Conservation (phyloP, 2,888 invertebrate species). For the Halocaridina rubra region DNA sequence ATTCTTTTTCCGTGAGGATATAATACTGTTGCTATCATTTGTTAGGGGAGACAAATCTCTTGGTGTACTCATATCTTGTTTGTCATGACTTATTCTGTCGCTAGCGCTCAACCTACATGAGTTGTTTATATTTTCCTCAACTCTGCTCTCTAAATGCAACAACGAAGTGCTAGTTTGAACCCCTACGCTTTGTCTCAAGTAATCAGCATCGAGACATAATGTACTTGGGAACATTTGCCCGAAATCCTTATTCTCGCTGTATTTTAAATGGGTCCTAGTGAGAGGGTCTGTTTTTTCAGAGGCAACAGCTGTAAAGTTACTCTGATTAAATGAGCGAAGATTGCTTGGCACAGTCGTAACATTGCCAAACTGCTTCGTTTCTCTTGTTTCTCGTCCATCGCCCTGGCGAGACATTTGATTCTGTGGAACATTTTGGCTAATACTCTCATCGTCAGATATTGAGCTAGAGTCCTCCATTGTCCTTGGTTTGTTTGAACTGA, state of each 20-base stretch:
- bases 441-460: slow-evolving; percentile 18
- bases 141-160: neutral
- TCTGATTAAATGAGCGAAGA: neutral
- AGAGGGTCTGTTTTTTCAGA: neutral
- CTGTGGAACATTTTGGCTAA: neutral
- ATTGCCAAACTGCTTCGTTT: neutral
- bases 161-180: slow-evolving; percentile 56
- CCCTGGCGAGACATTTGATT: slow-evolving; percentile 21
- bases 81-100: too few species aligned
- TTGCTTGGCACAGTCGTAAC: neutral
- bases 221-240: slow-evolving; percentile 55
- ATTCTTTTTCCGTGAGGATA: too few species aligned
- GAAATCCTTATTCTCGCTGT: slow-evolving; percentile 24
- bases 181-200: slow-evolving; percentile 11
- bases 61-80: too few species aligned
- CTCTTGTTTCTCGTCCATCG: slow-evolving; percentile 30
- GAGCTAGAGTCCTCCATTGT: neutral
- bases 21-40: too few species aligned
- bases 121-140: too few species aligned
- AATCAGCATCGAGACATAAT: neutral
- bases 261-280: neutral
- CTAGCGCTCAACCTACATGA: too few species aligned
- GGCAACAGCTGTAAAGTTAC: neutral
- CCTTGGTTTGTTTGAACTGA: neutral
- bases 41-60: too few species aligned